These are phyloP conservation scores for Enchytraeus crypticus DNA, from an alignment of 2,888 invertebrate genomes.

Conservation along the genomic window DNA sequence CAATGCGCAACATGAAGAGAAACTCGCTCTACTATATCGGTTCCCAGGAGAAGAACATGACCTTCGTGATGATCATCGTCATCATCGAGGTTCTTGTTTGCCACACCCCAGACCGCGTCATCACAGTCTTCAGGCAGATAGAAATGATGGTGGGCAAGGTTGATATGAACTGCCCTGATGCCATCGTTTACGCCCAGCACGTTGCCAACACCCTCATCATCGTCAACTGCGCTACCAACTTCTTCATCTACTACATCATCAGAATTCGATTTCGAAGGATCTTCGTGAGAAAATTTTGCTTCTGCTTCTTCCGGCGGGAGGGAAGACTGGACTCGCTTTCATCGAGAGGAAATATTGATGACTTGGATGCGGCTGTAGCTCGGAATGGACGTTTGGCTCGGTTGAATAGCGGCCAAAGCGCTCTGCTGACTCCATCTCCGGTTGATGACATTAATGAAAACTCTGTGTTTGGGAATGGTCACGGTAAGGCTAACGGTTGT, in stretches of 20 bases:
- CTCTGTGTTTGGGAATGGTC: too few relatives aligned
- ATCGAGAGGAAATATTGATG: too few relatives aligned
- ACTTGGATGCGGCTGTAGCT: too few relatives aligned
- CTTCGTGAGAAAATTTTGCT: neutral
- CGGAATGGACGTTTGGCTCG: too few relatives aligned
- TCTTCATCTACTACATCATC: constrained; percentile 19
- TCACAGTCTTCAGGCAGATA: constrained; percentile 3
- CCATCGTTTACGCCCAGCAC: constrained; percentile 3
- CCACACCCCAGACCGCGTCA: constrained; percentile 23
- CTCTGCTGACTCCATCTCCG: too few relatives aligned
- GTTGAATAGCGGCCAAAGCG: too few relatives aligned
- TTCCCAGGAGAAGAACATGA: constrained; percentile 24
- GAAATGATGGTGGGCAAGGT: neutral
- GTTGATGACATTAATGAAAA: too few relatives aligned
- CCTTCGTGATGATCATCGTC: constrained; percentile 28
- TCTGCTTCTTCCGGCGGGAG: neutral
- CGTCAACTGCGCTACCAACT: constrained; percentile 15
- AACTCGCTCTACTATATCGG: constrained; percentile 20
- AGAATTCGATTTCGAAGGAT: constrained; percentile 11
- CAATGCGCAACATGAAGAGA: constrained; percentile 14
- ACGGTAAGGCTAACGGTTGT: too few relatives aligned
- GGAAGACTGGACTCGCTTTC: neutral
- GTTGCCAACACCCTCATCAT: constrained; percentile 14
- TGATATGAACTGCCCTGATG: constrained; percentile 5
- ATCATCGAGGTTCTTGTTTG: constrained; percentile 20